Base-by-base conservation (phyloP, 2,113 vertebrate species). In the Ceyx margarethae region DNA sequence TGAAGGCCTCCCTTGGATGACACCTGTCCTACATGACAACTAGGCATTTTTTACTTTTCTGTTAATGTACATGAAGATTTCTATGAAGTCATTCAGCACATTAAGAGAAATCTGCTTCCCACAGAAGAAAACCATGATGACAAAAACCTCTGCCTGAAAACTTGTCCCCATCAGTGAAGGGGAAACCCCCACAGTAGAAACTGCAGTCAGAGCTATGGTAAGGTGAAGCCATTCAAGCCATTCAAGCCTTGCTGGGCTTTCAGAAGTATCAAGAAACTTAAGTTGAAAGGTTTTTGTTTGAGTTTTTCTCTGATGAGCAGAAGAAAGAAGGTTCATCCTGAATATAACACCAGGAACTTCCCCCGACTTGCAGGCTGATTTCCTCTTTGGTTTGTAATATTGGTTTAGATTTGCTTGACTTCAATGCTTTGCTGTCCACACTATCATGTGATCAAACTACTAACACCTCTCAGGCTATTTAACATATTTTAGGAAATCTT, bases 261-360 rank as follows among this genome's bases (percentile, higher is more conserved):
- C 51, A 5, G 4, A 31, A 2, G 3, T 7, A 21, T 2, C 2
- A 2, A 45, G 26, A 19, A 76, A 85, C 11, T 7, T 45, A 16
- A 76, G 3, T 1, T n/a, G 29, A 16, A 66, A 61, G 9, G 26
- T 3, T 51, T 86, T 56, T 56, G 17, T 50, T 20, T 56, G 56
- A 16, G 10, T n/a, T 86, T 74, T 81, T 48, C 61, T 78, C 65
- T 48, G 40, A 74, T 1, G 9, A 81, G 86, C 4, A 54, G 50
- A 69, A 81, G 16, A 57, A 54, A 74, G 10, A 6, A 57, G 58
- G n/a, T 54, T 54, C 22, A 1, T 6, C 51, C 33, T 73, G 61
- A 21, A 50, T 66, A 66, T 13, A 8, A 65, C 58, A 80, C 4
- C 42, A 57, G 48, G 9, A 26, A 58, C 56, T 3, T 10, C 26